Evolutionary conservation across 2,113 vertebrate genomes (phyloP).

Genomic region (Daboia siamensis): DNA sequence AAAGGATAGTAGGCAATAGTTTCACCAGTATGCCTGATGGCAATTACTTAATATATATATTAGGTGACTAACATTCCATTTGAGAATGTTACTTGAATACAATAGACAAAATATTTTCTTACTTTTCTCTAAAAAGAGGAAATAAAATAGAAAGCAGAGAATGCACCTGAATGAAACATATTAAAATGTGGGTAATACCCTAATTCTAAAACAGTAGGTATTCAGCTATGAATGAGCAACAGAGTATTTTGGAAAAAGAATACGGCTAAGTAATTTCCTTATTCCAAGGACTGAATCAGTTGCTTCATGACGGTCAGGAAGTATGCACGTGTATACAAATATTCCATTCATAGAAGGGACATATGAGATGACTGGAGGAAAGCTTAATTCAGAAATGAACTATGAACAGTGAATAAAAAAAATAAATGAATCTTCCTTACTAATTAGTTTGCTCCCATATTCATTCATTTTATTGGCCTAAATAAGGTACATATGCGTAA

Average conservation of each 20-base stretch:
- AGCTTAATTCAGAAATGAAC: neutral
- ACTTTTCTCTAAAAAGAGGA: neutral
- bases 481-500: neutral
- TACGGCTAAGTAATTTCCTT: neutral
- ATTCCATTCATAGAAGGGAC: neutral
- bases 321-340: neutral
- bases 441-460: neutral
- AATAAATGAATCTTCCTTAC: neutral
- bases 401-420: neutral
- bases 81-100: neutral
- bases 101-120: neutral
- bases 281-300: neutral
- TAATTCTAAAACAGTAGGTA: neutral
- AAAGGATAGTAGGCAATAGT: neutral
- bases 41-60: neutral
- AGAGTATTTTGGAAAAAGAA: neutral
- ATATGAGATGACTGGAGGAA: neutral
- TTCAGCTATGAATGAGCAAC: neutral
- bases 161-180: neutral
- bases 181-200: neutral
- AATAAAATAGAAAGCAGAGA: neutral
- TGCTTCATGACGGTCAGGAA: neutral
- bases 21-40: neutral
- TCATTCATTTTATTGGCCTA: neutral
- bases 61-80: neutral